Conservation (phyloP, 37 sponge, comb jelly and placozoan genomes). For the Theonella swinhoei region DNA sequence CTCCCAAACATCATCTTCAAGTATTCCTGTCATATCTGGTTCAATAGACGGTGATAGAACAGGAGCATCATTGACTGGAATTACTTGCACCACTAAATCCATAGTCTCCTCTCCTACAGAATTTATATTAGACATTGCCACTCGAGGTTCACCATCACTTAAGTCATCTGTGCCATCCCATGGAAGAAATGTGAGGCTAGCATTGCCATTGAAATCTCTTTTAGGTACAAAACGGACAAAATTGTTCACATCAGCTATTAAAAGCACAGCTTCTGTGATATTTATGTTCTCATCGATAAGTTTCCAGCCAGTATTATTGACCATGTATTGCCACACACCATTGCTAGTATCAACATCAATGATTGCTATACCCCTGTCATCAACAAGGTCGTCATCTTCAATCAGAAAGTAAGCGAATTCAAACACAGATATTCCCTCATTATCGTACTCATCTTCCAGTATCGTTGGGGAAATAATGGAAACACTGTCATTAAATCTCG, state of each 20-base stretch:
- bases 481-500: slow-evolving; percentile 50
- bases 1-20: slow-evolving; percentile 79
- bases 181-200: slow-evolving; percentile 75
- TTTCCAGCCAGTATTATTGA: slow-evolving; percentile 24
- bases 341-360: slow-evolving; percentile 56
- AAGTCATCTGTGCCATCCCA: slow-evolving; percentile 84
- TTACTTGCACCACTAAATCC: slow-evolving; percentile 49
- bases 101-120: slow-evolving; percentile 72
- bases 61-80: slow-evolving; percentile 94
- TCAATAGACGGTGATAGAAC: slow-evolving; percentile 43
- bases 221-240: slow-evolving; percentile 81
- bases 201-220: slow-evolving; percentile 69
- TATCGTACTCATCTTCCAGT: slow-evolving; percentile 66
- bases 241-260: slow-evolving; percentile 50
- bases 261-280: slow-evolving; percentile 48
- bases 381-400: slow-evolving; percentile 67
- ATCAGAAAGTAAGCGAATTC: slow-evolving; percentile 63
- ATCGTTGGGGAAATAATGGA: slow-evolving; percentile 62
- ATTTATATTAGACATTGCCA: slow-evolving; percentile 38
- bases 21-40: slow-evolving; percentile 63
- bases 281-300: slow-evolving; percentile 25
- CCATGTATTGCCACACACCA: slow-evolving; percentile 76
- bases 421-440: slow-evolving; percentile 58
- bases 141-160: slow-evolving; percentile 50
- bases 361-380: slow-evolving; percentile 77